Conservation (phyloP, 2,113 vertebrate species). For the Oostethus manadensis region DNA sequence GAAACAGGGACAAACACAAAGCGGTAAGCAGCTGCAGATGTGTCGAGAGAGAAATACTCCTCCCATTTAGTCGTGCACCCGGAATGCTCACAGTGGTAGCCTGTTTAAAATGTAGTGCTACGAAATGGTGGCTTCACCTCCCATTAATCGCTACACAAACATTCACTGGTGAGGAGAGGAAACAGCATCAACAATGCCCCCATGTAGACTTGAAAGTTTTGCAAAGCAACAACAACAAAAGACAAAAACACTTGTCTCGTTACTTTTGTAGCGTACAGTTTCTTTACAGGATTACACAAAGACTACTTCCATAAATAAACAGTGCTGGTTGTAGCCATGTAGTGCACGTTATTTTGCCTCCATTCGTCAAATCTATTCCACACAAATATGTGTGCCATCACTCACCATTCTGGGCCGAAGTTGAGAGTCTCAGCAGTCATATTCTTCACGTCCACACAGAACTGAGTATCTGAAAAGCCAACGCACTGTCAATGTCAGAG, state of each 20-base stretch:
- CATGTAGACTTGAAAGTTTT: conserved; percentile 1
- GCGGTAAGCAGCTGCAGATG: conserved; percentile 55
- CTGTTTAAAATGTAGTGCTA: conserved; percentile 47
- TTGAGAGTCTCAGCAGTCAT: conserved; percentile 94
- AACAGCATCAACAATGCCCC: neutral
- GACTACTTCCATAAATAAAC: too few species aligned
- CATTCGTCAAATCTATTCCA: too few species aligned
- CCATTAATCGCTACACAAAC: conserved; percentile 53
- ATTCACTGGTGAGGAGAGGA: conserved; percentile 20
- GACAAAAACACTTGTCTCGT: neutral
- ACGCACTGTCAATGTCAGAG: neutral
- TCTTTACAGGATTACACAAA: too few species aligned
- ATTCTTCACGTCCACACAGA: conserved; percentile 73
- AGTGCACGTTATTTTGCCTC: too few species aligned
- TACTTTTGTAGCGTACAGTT: too few species aligned
- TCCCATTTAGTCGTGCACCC: conserved; percentile 51
- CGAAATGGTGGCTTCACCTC: conserved; percentile 46
- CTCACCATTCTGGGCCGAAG: conserved; percentile 91
- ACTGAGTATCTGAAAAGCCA: conserved; percentile 65
- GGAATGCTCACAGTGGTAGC: conserved; percentile 64
- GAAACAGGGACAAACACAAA: conserved; percentile 6
- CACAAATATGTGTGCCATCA: neutral
- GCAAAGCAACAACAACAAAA: neutral
- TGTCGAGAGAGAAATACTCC: conserved; percentile 52
- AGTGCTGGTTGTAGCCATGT: too few species aligned